These are phyloP conservation scores for Linurgus olivaceus DNA, from an alignment of 2,797 vertebrate genomes.

Conservation along the genomic window DNA sequence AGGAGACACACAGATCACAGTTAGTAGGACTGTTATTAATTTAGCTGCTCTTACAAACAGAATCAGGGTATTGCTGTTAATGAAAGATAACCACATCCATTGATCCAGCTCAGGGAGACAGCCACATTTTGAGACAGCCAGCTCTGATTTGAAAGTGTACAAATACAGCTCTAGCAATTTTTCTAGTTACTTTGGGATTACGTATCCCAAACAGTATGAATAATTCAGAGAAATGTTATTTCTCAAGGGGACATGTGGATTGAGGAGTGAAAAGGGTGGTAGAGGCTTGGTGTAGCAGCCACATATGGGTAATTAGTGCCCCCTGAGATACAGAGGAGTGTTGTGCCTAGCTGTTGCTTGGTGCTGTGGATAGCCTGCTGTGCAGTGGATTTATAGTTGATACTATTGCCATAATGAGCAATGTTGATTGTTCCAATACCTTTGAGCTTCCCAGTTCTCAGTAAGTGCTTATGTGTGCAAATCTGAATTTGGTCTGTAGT, in stretches of 20 bases:
- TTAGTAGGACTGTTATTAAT: background rate
- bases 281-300: background rate
- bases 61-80: background rate
- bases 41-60: background rate
- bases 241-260: background rate
- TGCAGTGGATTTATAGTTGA: background rate
- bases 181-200: background rate
- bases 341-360: background rate
- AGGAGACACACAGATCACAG: background rate
- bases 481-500: background rate
- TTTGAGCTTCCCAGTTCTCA: accelerated
- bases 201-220: background rate
- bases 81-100: background rate
- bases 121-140: background rate
- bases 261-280: background rate
- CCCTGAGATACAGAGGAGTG: background rate
- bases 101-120: background rate
- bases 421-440: background rate
- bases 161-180: background rate
- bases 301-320: background rate
- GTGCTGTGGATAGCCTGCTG: background rate
- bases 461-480: background rate
- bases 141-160: background rate
- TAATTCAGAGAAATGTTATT: background rate
- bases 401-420: background rate